These are phyloP conservation scores for Betta splendens DNA, from an alignment of 2,797 vertebrate species.

Conservation along the genomic window DNA sequence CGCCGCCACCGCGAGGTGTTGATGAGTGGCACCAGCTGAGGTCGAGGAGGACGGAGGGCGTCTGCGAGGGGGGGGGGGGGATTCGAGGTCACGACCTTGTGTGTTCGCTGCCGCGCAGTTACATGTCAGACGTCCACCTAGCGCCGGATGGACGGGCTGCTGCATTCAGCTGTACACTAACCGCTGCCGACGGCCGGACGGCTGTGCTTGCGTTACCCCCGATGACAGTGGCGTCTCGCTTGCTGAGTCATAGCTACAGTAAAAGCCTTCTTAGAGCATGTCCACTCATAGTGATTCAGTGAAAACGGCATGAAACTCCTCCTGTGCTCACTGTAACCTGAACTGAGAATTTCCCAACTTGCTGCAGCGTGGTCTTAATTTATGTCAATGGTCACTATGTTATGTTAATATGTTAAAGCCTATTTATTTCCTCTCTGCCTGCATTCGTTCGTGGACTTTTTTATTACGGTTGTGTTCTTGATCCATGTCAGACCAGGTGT, in stretches of 20 bases:
- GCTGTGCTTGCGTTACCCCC: slow-evolving; percentile 52
- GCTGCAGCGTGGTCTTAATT: slow-evolving; percentile 82
- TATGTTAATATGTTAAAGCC: slow-evolving; percentile 62
- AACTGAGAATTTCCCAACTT: slow-evolving; percentile 66
- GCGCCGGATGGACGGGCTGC: slow-evolving; percentile 6
- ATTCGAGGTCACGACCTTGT: slow-evolving; percentile 48
- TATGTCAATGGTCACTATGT: slow-evolving; percentile 69
- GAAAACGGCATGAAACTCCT: slow-evolving; percentile 67
- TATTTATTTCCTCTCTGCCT: slow-evolving; percentile 83
- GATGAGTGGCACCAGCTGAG: slow-evolving; percentile 79
- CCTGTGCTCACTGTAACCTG: slow-evolving; percentile 58
- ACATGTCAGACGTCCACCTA: slow-evolving; percentile 30
- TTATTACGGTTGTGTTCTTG: slow-evolving; percentile 64
- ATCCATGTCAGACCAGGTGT: slow-evolving; percentile 75
- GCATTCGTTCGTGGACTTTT: slow-evolving; percentile 69
- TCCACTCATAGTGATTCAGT: slow-evolving; percentile 61
- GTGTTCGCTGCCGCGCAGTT: slow-evolving; percentile 53
- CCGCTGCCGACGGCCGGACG: slow-evolving; percentile 51
- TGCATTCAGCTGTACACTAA: slow-evolving; percentile 47
- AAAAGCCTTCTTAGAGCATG: slow-evolving; percentile 60
- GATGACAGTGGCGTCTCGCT: slow-evolving; percentile 40
- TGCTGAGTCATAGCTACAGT: slow-evolving; percentile 52
- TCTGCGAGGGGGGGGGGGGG: background rate
- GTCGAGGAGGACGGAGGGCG: slow-evolving; percentile 34
- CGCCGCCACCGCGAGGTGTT: slow-evolving; percentile 67